These are phyloP conservation scores for Saturnia pavonia DNA, from an alignment of 2,888 invertebrate genomes.

Conservation along the genomic window DNA sequence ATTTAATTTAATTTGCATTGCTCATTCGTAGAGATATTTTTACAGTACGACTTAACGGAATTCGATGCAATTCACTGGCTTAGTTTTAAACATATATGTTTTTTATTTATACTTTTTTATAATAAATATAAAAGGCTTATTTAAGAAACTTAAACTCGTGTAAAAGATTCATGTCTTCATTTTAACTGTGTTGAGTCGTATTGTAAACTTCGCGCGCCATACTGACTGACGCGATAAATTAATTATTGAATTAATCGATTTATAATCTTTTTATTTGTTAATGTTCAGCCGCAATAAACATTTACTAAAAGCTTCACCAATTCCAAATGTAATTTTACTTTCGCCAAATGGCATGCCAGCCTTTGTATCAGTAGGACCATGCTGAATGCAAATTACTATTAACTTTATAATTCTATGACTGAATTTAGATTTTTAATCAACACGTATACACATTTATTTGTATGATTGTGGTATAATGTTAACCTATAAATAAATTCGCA, in stretches of 20 bases:
- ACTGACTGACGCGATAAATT: background rate
- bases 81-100: background rate
- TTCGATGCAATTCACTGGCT: background rate
- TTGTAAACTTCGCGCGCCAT: background rate
- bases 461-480: no score
- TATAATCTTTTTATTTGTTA: constrained; percentile 22
- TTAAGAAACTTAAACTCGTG: no score
- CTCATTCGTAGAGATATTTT: background rate
- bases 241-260: background rate
- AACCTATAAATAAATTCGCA: no score
- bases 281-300: constrained; percentile 8
- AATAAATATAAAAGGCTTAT: no score
- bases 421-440: background rate
- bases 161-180: background rate
- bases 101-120: no score
- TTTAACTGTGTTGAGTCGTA: background rate
- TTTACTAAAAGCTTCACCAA: constrained; percentile 28
- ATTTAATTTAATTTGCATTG: background rate
- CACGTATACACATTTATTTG: no score
- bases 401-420: background rate
- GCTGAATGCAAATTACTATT: constrained; percentile 30
- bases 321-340: constrained; percentile 32
- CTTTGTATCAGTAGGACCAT: constrained; percentile 38
- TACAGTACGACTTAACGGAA: no score
- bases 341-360: constrained; percentile 39